Conservation (phyloP, 2,888 invertebrate species). For the Callyntrura guangdongensis region DNA sequence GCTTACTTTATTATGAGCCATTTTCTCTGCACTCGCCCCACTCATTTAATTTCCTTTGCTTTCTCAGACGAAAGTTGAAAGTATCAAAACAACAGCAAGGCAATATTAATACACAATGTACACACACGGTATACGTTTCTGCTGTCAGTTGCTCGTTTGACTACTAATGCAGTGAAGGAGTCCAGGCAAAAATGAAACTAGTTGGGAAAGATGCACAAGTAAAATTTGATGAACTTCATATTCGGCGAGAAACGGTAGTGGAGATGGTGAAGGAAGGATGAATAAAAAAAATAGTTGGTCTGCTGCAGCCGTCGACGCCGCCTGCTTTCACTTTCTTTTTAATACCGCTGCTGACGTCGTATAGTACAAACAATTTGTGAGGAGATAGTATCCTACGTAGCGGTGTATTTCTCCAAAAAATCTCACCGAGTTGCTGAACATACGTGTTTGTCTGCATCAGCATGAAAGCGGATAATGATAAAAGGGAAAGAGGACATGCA, state of each 20-base stretch:
- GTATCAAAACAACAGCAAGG: not conserved
- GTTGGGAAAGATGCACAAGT: not conserved
- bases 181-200: not conserved
- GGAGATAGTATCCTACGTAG: not conserved
- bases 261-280: not conserved
- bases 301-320: not conserved
- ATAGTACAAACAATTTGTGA: conserved; percentile 13
- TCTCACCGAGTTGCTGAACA: not conserved
- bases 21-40: not conserved
- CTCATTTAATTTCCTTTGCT: conserved; percentile 2
- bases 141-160: not conserved
- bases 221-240: conserved; percentile 41
- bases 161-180: conserved; percentile 26
- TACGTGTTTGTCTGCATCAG: conserved; percentile 1
- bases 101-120: not conserved
- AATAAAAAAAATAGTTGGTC: not conserved
- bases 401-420: not conserved
- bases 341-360: not conserved
- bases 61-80: not conserved
- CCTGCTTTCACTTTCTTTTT: conserved; percentile 12
- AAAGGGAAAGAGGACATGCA: conserved; percentile 37
- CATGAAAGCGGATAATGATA: conserved; percentile 11
- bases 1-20: not conserved
- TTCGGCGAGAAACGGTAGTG: not conserved
- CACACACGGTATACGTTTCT: not conserved